Percentiles rank a stretch among this genome's conserved stretches.
These are phyloP conservation scores for Sciurus niger DNA, from an alignment of 2,113 vertebrate genomes.

Conservation along the genomic window DNA sequence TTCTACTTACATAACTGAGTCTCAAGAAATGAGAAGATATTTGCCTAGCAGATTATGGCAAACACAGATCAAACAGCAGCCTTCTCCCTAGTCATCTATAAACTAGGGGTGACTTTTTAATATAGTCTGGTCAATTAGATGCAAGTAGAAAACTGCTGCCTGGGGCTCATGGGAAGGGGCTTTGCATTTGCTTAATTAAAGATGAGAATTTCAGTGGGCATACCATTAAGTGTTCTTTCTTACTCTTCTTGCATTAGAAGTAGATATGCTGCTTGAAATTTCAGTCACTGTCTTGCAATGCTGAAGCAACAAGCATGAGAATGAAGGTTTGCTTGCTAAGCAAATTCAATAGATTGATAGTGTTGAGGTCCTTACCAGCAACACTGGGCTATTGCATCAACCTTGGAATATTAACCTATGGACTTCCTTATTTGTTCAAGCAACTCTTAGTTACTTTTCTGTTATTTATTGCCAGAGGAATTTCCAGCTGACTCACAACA, in stretches of 20 bases:
- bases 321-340: neutral
- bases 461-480: conserved; percentile 75
- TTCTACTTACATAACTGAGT: neutral
- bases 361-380: neutral
- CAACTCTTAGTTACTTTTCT: conserved; percentile 59
- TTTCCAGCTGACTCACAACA: conserved; percentile 43
- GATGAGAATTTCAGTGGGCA: neutral
- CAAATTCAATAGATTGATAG: neutral
- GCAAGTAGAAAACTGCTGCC: neutral
- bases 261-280: neutral
- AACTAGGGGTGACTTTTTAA: neutral
- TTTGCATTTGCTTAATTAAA: conserved; percentile 24
- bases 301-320: neutral
- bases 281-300: neutral
- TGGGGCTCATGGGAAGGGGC: neutral
- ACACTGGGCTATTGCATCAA: conserved; percentile 11
- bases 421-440: conserved; percentile 68
- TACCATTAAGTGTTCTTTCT: neutral
- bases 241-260: conserved; percentile 22
- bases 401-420: conserved; percentile 61
- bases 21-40: neutral
- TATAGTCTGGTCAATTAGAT: neutral
- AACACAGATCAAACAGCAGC: neutral
- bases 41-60: neutral
- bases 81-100: neutral